Percentiles rank a stretch among this genome's conserved stretches.
phyloP scores from a whole-genome alignment of 1,140 invertebrate species.

The Magallana gigas region DNA sequence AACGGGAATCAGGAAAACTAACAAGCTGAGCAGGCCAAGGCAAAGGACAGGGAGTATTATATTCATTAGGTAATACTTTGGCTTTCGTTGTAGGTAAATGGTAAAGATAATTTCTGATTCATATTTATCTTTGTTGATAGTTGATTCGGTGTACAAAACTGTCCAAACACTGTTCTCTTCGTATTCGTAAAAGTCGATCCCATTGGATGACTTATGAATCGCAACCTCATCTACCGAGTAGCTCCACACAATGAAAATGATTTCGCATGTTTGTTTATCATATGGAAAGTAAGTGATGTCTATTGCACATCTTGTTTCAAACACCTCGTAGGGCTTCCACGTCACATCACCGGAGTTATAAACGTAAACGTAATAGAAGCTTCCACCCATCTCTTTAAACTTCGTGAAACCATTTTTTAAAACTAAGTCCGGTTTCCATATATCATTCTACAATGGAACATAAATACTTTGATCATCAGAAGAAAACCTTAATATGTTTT shows the following conservation, averaged over 20 bases:
- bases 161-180: constrained; percentile 43
- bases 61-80: constrained; percentile 80
- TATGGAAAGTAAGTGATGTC: constrained; percentile 38
- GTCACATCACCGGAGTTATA: not conserved
- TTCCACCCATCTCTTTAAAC: constrained; percentile 45
- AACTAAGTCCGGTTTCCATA: constrained; percentile 50
- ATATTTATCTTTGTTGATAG: not conserved
- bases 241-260: constrained; percentile 46
- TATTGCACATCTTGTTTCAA: constrained; percentile 42
- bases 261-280: constrained; percentile 40
- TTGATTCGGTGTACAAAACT: not conserved
- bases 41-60: constrained; percentile 82
- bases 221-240: not conserved
- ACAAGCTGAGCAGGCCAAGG: constrained; percentile 81
- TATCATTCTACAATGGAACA: constrained; percentile 13
- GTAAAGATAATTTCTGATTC: not conserved
- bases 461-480: no score
- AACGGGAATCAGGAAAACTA: constrained; percentile 83
- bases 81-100: constrained; percentile 60
- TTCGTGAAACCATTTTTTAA: constrained; percentile 34
- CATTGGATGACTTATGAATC: not conserved
- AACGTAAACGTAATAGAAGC: constrained; percentile 28
- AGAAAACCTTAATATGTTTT: no score
- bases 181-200: not conserved
- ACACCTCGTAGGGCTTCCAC: constrained; percentile 47